Base-by-base conservation (phyloP, 92 coral and sea anemone genomes). In the Plumapathes pennacea region DNA sequence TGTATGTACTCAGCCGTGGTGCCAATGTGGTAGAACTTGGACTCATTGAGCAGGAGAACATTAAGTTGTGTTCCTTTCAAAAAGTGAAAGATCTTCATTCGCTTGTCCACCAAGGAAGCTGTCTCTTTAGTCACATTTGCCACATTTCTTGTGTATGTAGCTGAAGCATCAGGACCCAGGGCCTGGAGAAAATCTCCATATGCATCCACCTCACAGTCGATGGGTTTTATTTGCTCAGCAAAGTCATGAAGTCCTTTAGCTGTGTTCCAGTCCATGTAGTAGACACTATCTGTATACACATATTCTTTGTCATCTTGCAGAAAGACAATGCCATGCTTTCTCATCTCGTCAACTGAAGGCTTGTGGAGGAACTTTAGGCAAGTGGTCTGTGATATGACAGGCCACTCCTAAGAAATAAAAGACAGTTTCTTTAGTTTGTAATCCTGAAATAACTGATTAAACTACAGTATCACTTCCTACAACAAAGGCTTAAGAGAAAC, bases 121-220 rank as follows among this genome's bases (percentile, higher is more conserved):
- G 72, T 69, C 47, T 80, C 96, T 45, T 77, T 85, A 33, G 90
- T 84, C 18, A 92, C 98, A 64, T 92, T 92, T 21, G 81, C 89
- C 26, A 88, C 94, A 73, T 92, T 92, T 46, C 74, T 54, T 4
- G 94, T 84, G 71, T 92, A 92, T 8, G 84, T 88, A 8, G 53
- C 70, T 3, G 84, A 63, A 7, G 94, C 87, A 13, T 79, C 63
- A 9, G 90, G 81, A 5, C 98, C 98, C 54, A 92, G 85, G 10
- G 94, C 96, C 51, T 92, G 98, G 6, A 92, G 66, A 36, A 92
- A 92, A 50, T 92, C 98, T 11, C 98, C 98, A 71, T 75, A 92
- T 8, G 98, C 91, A 77, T 85, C 85, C 13, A 92, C 81, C 62
- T 92, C 98, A 80, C 98, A 88, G 48, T 78, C 82, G 25, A 92